Base-by-base conservation (phyloP, 2,797 vertebrate genomes). In the Eospalax fontanierii region DNA sequence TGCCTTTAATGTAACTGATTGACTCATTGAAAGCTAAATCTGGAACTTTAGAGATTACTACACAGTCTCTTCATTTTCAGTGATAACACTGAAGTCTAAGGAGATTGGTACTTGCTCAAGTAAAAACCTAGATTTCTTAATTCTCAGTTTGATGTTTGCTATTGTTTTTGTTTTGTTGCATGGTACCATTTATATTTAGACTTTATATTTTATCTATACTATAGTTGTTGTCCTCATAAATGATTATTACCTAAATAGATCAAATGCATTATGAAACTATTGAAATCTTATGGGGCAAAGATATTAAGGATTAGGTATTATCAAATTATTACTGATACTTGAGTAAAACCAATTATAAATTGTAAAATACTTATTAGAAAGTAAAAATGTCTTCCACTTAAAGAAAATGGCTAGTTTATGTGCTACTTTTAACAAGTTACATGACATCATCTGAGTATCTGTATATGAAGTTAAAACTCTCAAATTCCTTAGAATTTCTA, bases 1-100 rank as follows among this genome's bases (percentile, higher is more conserved):
- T 95, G 84, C 59, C 92, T 97, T 93, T 93, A 91, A 80, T 46
- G 97, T 73, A 70, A 50, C 63, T 96, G 68, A 84, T 54, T 87
- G 50, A 71, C 38, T 93, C 63, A 26, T 4, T 91, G 79, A 84
- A 96, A 93, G 38, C 93, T 95, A 90, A 83, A 89, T 93, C 74
- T 87, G 75, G 65, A 94, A 76, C 57, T 83, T 68, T 70, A 89
- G 71, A 61, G 46, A 76, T 74, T 59, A 30, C 61, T 73, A 4
- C 71, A 75, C 40, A 38, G 6, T 76, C 21, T 96, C 22, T 82
- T n/a, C 33, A 54, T 92, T 95, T 68, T 86, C 73, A 90, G 0
- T 76, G 75, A 87, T 75, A 95, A 82, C 30, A 57, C 63, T 92
- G 54, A 90, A 38, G 80, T 87, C 26, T 79, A 38, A 87, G 84